Percentiles rank a stretch among this genome's conserved stretches.
These are phyloP conservation scores for Drosophila athabasca DNA, from an alignment of 1,140 invertebrate genomes.

Conservation along the genomic window DNA sequence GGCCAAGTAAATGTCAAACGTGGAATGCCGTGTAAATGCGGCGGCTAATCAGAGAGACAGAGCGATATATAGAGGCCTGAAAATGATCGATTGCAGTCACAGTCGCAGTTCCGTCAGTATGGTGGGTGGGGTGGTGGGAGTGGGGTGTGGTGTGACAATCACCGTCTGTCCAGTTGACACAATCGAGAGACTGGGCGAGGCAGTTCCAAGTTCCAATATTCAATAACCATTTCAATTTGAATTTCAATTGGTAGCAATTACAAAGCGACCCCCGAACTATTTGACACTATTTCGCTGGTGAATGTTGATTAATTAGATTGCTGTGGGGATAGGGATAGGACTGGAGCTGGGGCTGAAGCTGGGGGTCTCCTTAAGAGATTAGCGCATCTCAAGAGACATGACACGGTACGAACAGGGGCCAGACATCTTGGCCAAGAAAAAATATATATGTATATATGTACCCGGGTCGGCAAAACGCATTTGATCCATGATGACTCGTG, in stretches of 20 bases:
- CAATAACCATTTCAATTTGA: constrained; percentile 14
- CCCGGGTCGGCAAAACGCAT: constrained; percentile 66
- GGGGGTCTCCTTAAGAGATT: constrained; percentile 47
- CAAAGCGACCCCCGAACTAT: constrained; percentile 46
- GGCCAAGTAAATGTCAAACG: constrained; percentile 54
- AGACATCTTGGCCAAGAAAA: constrained; percentile 17
- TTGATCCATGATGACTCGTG: constrained; percentile 73
- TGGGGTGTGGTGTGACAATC: constrained; percentile 28
- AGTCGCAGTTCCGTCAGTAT: neutral
- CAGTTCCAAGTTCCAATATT: constrained; percentile 7
- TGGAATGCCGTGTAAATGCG: constrained; percentile 72
- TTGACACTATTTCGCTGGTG: constrained; percentile 63
- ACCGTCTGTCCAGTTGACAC: constrained; percentile 46
- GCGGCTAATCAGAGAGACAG: constrained; percentile 63
- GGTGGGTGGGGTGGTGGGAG: too few relatives aligned
- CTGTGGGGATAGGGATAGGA: constrained; percentile 7
- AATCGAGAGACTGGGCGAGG: constrained; percentile 44
- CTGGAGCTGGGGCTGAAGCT: too few relatives aligned
- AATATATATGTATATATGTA: neutral
- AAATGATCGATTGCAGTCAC: constrained; percentile 52
- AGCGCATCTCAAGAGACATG: constrained; percentile 64
- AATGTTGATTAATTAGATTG: constrained; percentile 79
- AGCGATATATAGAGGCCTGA: constrained; percentile 14
- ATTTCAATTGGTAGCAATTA: constrained; percentile 51
- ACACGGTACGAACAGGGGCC: constrained; percentile 8